Evolutionary conservation across 2,888 invertebrate species (phyloP), one percentile per base, ranked within the genome.

Genomic region (Sialis lutaria): DNA sequence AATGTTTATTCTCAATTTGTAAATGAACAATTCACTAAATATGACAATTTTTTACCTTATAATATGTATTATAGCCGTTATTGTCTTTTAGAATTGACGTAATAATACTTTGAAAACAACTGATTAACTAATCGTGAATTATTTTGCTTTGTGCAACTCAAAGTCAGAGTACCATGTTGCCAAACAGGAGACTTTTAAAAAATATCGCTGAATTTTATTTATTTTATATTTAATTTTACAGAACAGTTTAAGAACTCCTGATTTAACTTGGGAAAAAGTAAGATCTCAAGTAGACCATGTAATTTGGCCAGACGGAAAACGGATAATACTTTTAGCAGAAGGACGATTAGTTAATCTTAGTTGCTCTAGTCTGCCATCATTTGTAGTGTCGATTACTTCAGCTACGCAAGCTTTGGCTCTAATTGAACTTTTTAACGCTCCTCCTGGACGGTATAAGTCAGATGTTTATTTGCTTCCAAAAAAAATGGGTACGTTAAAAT

Each of bases 221-320:
- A 32, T 32, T 37, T 42, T 44, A 42, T 5, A 6, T 42, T 53
- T 49, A 54, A 48, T 54, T 50, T 48, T 53, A 54, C 61, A 82
- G 82, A 89, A 90, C 67, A 83, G 89, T 53, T 67, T 97, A 51
- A 73, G 92, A 51, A 95, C 95, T 30, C 90, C 92, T 0, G 96
- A 96, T 61, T 68, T 96, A 56, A 85, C 92, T 48, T 96, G 96
- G 96, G 96, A 97, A 68, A 85, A 92, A 60, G 95, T 97, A 1
- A 74, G 96, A 46, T 92, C 93, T 32, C 95, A 96, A 72, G 96
- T 97, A 40, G 96, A 97, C 69, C 96, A 97, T 67, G 90, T 97
- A 54, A 91, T 96, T 56, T 97, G 95, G 95, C 93, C 95, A 7
- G 92, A 90, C 67, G 91, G 93, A 51, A 96, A 95, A 67, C 77